A percentile compares a stretch with the other conserved stretches of the same genome.
Evolutionary conservation across 1,140 invertebrate genomes (phyloP).

Genomic region (Drosophila virilis): DNA sequence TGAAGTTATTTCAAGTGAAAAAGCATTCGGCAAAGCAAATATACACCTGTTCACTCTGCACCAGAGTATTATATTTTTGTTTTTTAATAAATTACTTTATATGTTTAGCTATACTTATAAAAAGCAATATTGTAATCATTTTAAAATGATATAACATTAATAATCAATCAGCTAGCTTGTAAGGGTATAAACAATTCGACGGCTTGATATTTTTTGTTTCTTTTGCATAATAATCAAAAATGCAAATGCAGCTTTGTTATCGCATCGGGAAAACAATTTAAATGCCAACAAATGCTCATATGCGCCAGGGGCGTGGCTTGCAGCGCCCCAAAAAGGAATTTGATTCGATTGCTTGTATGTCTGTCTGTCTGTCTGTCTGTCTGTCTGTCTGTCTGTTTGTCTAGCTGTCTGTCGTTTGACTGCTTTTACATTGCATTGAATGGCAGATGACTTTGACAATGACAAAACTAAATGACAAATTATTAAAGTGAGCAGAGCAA

Average conservation of each 20-base stretch:
- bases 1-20: no score
- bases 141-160: no score
- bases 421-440: conserved; percentile 45
- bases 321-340: conserved; percentile 62
- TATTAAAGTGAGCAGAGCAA: conserved; percentile 29
- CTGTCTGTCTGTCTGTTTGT: conserved; percentile 13
- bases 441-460: conserved; percentile 46
- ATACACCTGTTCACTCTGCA: no score
- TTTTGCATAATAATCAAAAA: conserved; percentile 59
- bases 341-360: conserved; percentile 29
- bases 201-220: background rate
- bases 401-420: conserved; percentile 14
- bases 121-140: no score
- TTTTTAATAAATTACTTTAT: no score
- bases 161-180: background rate
- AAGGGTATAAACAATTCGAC: conserved; percentile 13
- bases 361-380: background rate
- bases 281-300: conserved; percentile 39
- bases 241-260: conserved; percentile 60
- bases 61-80: no score
- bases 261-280: conserved; percentile 59
- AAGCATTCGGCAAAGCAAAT: no score
- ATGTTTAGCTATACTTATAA: no score
- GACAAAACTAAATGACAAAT: conserved; percentile 42
- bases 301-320: conserved; percentile 38